Evolutionary conservation across 2,888 invertebrate species (phyloP).

Genomic region (Phyllotreta striolata): DNA sequence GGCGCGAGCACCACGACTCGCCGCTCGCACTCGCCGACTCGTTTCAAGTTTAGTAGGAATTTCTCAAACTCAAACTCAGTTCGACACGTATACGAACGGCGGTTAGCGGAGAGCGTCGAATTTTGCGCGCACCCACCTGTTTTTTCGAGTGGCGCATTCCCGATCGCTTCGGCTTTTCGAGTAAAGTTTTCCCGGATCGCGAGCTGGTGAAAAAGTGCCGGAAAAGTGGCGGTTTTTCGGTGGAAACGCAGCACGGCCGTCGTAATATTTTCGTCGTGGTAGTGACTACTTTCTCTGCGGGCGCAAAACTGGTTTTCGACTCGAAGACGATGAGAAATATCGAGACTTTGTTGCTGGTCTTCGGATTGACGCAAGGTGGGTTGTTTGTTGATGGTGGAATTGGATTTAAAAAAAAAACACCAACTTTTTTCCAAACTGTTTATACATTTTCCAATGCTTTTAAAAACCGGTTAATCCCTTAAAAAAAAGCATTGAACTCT

Average conservation of each 20-base stretch:
- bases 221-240: slow-evolving; percentile 10
- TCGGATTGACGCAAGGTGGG: slow-evolving; percentile 29
- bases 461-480: no score
- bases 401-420: no score
- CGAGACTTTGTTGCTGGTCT: slow-evolving; percentile 22
- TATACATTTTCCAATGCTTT: no score
- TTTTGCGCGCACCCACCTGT: slow-evolving; percentile 30
- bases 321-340: slow-evolving; percentile 23
- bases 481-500: no score
- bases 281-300: slow-evolving; percentile 25
- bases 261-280: slow-evolving; percentile 6
- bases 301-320: slow-evolving; percentile 22
- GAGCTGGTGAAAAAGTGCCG: slow-evolving; percentile 16
- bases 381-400: not conserved
- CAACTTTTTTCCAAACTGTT: no score
- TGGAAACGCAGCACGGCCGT: slow-evolving; percentile 14
- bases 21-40: slow-evolving; percentile 18
- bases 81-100: slow-evolving; percentile 18
- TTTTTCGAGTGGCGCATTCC: slow-evolving; percentile 19
- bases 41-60: slow-evolving; percentile 20
- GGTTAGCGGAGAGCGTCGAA: not conserved
- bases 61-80: slow-evolving; percentile 21
- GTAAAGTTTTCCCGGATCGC: slow-evolving; percentile 11
- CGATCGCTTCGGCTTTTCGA: slow-evolving; percentile 4
- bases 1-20: slow-evolving; percentile 11